These are phyloP conservation scores for Seladonia tumulorum DNA, from an alignment of 2,888 invertebrate species.

Conservation along the genomic window DNA sequence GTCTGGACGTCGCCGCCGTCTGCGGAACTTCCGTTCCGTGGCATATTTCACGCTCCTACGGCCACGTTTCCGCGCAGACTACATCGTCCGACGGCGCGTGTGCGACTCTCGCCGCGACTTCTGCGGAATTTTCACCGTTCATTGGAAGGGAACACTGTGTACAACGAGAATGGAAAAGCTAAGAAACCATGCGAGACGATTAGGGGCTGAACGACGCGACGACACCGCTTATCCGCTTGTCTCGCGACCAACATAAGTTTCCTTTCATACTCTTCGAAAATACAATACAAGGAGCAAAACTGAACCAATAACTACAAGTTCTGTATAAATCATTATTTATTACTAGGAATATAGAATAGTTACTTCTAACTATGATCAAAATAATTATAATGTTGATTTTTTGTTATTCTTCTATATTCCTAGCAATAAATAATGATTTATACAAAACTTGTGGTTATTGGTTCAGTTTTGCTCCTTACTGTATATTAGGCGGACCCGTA, in stretches of 20 bases:
- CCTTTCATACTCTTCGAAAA: not conserved
- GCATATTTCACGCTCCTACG: constrained; percentile 75
- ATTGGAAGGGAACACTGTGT: not conserved
- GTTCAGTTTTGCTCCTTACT: too few relatives aligned
- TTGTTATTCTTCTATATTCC: too few relatives aligned
- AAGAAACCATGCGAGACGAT: not conserved
- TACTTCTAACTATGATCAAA: too few relatives aligned
- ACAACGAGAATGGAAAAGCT: not conserved
- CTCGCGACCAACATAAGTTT: not conserved
- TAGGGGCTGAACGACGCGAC: not conserved
- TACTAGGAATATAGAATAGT: too few relatives aligned
- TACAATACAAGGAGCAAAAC: too few relatives aligned
- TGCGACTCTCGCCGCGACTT: constrained; percentile 13
- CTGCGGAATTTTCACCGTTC: constrained; percentile 21
- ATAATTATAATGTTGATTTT: too few relatives aligned
- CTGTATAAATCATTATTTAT: too few relatives aligned
- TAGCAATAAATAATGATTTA: too few relatives aligned
- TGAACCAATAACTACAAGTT: too few relatives aligned
- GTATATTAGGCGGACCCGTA: too few relatives aligned
- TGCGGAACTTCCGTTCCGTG: constrained; percentile 76
- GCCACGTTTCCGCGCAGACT: constrained; percentile 69
- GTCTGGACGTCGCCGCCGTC: constrained; percentile 66
- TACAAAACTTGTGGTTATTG: too few relatives aligned
- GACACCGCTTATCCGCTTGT: not conserved
- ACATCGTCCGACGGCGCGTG: constrained; percentile 40